These are phyloP conservation scores for Hypercompe scribonia DNA, from an alignment of 2,888 invertebrate species.

Conservation along the genomic window DNA sequence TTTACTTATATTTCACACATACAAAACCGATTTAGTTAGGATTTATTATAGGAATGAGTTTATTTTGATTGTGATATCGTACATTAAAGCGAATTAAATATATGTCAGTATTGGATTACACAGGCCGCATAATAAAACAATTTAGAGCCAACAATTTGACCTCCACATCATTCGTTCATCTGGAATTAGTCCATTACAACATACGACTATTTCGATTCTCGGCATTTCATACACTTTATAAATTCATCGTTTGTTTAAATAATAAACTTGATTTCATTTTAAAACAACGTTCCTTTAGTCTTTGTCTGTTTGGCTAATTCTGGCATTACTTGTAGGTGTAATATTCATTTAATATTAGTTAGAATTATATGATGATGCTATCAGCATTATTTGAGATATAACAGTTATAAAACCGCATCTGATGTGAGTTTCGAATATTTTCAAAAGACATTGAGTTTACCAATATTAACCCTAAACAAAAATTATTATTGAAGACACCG, in stretches of 20 bases:
- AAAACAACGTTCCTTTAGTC: conserved; percentile 61
- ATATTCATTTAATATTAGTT: conserved; percentile 8
- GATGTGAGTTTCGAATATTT: background rate
- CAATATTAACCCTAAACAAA: background rate
- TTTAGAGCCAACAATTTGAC: conserved; percentile 62
- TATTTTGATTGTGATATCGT: conserved; percentile 45
- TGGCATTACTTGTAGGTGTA: conserved; percentile 40
- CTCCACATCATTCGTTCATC: conserved; percentile 76
- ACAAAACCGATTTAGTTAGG: background rate
- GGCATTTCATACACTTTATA: conserved; percentile 74
- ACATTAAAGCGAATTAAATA: conserved; percentile 55
- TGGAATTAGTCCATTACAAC: conserved; percentile 80
- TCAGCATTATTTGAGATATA: background rate
- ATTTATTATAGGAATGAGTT: conserved; percentile 35
- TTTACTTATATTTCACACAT: too few species aligned
- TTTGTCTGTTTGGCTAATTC: conserved; percentile 51
- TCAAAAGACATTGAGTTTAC: background rate
- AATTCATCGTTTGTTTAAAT: conserved; percentile 65
- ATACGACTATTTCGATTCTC: conserved; percentile 68
- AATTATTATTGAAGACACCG: too few species aligned
- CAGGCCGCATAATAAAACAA: conserved; percentile 54
- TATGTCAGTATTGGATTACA: conserved; percentile 59
- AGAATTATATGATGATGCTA: background rate
- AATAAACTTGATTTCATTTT: conserved; percentile 65
- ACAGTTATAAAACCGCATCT: background rate